phyloP scores from a whole-genome alignment of 2,113 vertebrate genomes.

The Lampris megalopsis region DNA sequence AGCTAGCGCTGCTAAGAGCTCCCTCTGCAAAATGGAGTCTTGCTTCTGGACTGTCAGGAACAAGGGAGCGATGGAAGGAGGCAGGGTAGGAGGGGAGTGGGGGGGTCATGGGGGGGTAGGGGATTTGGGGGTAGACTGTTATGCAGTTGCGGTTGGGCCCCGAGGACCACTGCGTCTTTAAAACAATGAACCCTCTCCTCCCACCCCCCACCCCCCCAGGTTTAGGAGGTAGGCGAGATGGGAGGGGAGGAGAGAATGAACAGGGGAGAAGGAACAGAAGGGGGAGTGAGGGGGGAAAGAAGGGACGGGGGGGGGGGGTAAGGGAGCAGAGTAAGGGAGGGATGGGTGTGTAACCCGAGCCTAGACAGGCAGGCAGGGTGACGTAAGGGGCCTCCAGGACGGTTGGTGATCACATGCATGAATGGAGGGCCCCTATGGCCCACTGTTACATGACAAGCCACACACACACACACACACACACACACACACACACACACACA shows the following conservation, averaged over 20 bases:
- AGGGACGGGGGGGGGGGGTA: slow-evolving; percentile 13
- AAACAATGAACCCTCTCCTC: slow-evolving; percentile 67
- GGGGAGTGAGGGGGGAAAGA: slow-evolving; percentile 4
- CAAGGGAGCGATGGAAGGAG: neutral
- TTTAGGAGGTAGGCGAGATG: slow-evolving; percentile 34
- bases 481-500: neutral
- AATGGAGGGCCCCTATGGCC: slow-evolving; percentile 70
- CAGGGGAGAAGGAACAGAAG: neutral
- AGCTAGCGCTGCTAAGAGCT: slow-evolving; percentile 42
- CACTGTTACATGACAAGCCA: slow-evolving; percentile 56
- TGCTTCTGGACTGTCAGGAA: slow-evolving; percentile 61
- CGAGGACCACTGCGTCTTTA: slow-evolving; percentile 50
- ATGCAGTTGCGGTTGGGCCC: slow-evolving; percentile 11
- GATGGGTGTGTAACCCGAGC: slow-evolving; percentile 73
- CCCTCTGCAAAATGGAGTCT: slow-evolving; percentile 67
- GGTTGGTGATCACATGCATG: slow-evolving; percentile 80
- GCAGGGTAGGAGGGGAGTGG: neutral
- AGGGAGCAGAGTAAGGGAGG: neutral
- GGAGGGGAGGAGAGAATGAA: slow-evolving; percentile 10
- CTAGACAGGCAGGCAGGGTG: slow-evolving; percentile 53
- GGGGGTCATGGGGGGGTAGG: slow-evolving; percentile 43
- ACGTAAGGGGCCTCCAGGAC: slow-evolving; percentile 77
- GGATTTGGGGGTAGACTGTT: slow-evolving; percentile 10
- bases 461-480: slow-evolving; percentile 13
- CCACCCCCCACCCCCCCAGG: slow-evolving; percentile 34